Conservation (phyloP, 1,140 invertebrate genomes). For the Arion vulgaris region DNA sequence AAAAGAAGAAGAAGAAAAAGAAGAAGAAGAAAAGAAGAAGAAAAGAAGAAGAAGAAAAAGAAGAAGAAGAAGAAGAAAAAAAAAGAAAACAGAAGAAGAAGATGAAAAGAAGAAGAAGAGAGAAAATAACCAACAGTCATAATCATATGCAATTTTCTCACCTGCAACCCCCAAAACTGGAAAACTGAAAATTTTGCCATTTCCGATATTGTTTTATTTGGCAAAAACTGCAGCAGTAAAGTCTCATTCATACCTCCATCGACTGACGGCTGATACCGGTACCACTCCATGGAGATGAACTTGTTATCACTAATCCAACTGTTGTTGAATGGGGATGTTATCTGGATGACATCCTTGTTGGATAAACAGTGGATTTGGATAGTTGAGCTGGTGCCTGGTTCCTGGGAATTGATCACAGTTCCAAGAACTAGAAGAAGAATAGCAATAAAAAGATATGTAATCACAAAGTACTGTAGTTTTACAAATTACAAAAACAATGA, state of each 20-base stretch:
- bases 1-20: too few species aligned
- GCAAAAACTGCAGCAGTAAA: neutral
- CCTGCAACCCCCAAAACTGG: neutral
- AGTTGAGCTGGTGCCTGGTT: neutral
- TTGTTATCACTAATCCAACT: neutral
- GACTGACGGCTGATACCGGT: neutral
- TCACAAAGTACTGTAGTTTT: too few species aligned
- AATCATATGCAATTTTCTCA: neutral
- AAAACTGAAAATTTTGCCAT: neutral
- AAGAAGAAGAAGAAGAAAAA: neutral
- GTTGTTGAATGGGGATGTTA: neutral
- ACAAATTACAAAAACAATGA: too few species aligned
- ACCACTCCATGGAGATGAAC: slow-evolving; percentile 4
- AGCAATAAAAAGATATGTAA: neutral
- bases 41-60: too few species aligned
- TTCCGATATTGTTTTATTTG: neutral
- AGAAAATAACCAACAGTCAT: too few species aligned
- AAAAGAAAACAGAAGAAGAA: neutral
- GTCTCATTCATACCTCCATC: neutral
- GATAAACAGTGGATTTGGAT: neutral
- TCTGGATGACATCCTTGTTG: neutral
- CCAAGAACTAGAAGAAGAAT: neutral
- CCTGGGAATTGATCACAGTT: neutral
- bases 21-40: too few species aligned
- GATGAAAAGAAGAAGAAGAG: too few species aligned